These are phyloP conservation scores for Torymus auratus DNA, from an alignment of 2,888 invertebrate genomes.

Conservation along the genomic window DNA sequence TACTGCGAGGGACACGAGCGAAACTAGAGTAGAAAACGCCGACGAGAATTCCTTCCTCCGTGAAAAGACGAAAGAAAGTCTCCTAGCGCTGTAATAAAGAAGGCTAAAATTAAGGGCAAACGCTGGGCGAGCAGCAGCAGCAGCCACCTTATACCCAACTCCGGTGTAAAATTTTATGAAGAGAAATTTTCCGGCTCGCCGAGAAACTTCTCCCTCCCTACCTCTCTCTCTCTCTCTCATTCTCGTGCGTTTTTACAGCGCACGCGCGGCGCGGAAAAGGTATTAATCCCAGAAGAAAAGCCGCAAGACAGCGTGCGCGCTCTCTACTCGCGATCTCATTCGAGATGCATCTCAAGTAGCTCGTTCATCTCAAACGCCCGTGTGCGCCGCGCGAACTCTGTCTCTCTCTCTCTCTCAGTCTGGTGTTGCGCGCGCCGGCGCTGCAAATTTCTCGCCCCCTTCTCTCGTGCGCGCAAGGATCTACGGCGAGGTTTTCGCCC, in stretches of 20 bases:
- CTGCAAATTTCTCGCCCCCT: constrained; percentile 43
- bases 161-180: constrained; percentile 46
- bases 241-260: constrained; percentile 23
- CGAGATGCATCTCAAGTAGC: constrained; percentile 65
- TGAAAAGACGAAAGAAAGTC: not conserved
- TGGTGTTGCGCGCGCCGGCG: not conserved
- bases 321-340: constrained; percentile 60
- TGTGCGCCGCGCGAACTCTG: not conserved
- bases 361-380: constrained; percentile 58
- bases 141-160: no score
- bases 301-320: constrained; percentile 25
- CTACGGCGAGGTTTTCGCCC: constrained; percentile 24
- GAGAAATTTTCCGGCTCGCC: constrained; percentile 40
- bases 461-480: constrained; percentile 3
- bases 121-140: not conserved
- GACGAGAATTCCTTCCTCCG: no score
- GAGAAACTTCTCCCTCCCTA: constrained; percentile 9
- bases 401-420: not conserved
- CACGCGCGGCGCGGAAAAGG: constrained; percentile 48
- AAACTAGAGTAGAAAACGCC: no score
- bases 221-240: not conserved
- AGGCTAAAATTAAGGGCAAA: not conserved
- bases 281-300: constrained; percentile 63
- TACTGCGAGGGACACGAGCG: no score
- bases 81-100: not conserved